A percentile compares a stretch with the other conserved stretches of the same genome.
Evolutionary conservation across 2,888 invertebrate genomes (phyloP).

Genomic region (Uloborus plumipes): DNA sequence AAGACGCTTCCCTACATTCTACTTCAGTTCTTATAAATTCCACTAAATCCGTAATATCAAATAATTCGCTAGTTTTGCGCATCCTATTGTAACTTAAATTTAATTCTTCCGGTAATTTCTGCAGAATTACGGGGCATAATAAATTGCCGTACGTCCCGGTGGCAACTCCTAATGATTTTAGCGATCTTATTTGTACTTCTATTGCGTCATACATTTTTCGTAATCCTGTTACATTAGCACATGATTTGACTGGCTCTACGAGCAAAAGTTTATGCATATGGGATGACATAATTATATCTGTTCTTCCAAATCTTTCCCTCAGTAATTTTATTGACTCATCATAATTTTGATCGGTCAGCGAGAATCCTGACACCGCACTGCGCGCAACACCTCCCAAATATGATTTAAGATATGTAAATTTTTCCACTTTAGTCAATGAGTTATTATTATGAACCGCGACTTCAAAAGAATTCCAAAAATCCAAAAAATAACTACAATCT

Average conservation of each 20-base stretch:
- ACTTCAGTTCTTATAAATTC: no score
- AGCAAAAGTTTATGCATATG: conserved; percentile 5
- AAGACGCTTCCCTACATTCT: no score
- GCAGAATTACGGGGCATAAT: background rate
- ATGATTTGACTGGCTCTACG: background rate
- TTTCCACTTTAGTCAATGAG: no score
- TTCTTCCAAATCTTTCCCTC: no score
- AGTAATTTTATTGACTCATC: conserved; percentile 7
- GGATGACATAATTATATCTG: no score
- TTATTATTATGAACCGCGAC: conserved; percentile 22
- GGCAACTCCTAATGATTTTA: background rate
- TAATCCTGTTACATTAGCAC: background rate
- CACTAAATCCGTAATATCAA: no score
- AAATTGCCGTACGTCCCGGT: background rate
- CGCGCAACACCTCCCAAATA: conserved; percentile 18
- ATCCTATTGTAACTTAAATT: no score
- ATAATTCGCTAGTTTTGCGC: no score
- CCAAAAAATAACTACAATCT: conserved; percentile 8
- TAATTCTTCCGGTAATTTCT: no score
- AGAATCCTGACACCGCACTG: background rate
- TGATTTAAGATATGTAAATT: conserved; percentile 27
- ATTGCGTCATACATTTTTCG: conserved; percentile 22
- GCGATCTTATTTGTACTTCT: conserved; percentile 11
- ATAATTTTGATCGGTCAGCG: conserved; percentile 18
- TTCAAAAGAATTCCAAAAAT: conserved; percentile 28